Evolutionary conservation across 2,888 invertebrate genomes (phyloP).

Genomic region (Plebejus anna): DNA sequence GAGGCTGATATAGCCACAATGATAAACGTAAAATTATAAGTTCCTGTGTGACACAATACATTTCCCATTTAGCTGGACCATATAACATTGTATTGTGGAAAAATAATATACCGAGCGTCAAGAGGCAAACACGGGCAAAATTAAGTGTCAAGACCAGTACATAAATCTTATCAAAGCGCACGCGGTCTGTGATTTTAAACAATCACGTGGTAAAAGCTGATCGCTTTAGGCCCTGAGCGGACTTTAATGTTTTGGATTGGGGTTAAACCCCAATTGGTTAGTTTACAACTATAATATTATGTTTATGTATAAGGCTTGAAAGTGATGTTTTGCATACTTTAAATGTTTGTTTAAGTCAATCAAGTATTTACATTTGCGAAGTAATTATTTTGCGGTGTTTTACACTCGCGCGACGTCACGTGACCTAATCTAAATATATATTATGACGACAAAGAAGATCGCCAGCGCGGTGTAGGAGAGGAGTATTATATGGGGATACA

Average conservation of each 20-base stretch:
- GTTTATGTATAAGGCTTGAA: neutral
- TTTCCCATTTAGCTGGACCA: constrained; percentile 25
- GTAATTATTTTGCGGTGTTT: no score
- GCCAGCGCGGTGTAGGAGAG: no score
- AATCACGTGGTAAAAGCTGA: constrained; percentile 50
- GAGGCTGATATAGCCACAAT: neutral
- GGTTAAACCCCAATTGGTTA: constrained; percentile 7
- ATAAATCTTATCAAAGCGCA: constrained; percentile 67
- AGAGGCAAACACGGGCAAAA: constrained; percentile 60
- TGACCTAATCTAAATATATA: no score
- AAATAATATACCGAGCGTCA: constrained; percentile 47
- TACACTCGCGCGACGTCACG: no score
- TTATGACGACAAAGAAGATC: no score
- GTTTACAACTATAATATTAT: neutral
- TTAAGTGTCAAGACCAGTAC: constrained; percentile 70
- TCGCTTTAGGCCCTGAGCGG: constrained; percentile 16
- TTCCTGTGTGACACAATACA: constrained; percentile 2
- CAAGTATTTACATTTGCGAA: no score
- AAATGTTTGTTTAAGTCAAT: neutral
- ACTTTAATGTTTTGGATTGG: constrained; percentile 16
- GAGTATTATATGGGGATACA: no score
- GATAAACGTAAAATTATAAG: neutral
- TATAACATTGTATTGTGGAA: constrained; percentile 32
- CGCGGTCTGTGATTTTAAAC: constrained; percentile 68
- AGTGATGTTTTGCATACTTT: neutral